A percentile compares a stretch with the other conserved stretches of the same genome.
Evolutionary conservation across 2,113 vertebrate species (phyloP).

Genomic region (Rostratula benghalensis): DNA sequence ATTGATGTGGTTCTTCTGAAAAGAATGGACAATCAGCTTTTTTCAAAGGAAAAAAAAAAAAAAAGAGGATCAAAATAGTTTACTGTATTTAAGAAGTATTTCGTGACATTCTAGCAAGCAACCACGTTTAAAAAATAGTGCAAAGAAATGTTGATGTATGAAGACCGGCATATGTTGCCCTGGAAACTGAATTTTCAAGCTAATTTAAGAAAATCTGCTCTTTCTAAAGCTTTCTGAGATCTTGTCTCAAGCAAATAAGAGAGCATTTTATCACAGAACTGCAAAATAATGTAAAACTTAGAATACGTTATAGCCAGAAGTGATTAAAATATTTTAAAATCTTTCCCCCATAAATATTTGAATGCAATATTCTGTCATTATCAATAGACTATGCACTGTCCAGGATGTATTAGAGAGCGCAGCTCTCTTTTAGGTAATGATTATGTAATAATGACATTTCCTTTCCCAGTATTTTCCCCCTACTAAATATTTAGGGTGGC

Average conservation of each 20-base stretch:
- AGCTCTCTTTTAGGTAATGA: neutral
- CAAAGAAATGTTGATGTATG: conserved; percentile 56
- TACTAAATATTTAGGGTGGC: neutral
- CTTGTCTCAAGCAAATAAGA: conserved; percentile 38
- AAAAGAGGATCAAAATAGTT: conserved; percentile 60
- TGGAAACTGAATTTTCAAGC: conserved; percentile 78
- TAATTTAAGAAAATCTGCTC: conserved; percentile 69
- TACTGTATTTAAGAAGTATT: conserved; percentile 52
- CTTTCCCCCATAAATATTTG: neutral
- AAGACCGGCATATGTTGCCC: conserved; percentile 71
- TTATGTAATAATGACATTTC: neutral
- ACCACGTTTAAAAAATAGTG: conserved; percentile 59
- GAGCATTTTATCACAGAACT: conserved; percentile 1
- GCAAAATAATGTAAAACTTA: conserved; percentile 8
- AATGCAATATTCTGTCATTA: conserved; percentile 11
- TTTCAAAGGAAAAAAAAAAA: conserved; percentile 22
- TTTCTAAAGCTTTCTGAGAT: conserved; percentile 60
- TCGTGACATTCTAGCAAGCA: conserved; percentile 39
- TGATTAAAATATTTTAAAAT: neutral
- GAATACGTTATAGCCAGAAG: neutral
- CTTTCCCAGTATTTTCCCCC: neutral
- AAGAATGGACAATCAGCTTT: neutral
- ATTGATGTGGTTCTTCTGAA: conserved; percentile 6
- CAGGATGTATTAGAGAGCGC: neutral
- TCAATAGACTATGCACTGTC: neutral